A percentile compares a stretch with the other conserved stretches of the same genome.
Conservation (phyloP, 2,797 vertebrate species). For the Apogon hyalosoma region DNA sequence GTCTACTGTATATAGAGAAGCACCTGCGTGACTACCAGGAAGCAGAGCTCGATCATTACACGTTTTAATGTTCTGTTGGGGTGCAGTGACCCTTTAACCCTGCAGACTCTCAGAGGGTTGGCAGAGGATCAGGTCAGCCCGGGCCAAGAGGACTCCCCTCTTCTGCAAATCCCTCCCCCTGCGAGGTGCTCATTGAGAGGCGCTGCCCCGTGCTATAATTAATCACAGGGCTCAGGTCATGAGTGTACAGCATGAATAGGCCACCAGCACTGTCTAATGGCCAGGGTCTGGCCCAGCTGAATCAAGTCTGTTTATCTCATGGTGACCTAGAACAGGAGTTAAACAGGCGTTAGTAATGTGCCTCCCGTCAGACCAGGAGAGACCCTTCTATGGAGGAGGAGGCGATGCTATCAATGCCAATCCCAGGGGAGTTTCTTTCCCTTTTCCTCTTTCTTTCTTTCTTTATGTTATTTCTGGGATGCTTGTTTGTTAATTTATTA, state of each 20-base stretch:
- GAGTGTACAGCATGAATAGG: constrained; percentile 73
- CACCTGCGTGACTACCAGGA: not conserved
- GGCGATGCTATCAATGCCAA: constrained; percentile 20
- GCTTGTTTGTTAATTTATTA: constrained; percentile 8
- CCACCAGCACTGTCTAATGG: constrained; percentile 74
- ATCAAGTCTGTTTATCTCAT: constrained; percentile 86
- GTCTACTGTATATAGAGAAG: not conserved
- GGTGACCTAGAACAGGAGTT: constrained; percentile 85
- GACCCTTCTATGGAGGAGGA: constrained; percentile 38
- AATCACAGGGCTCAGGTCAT: constrained; percentile 75
- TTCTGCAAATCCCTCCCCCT: not conserved
- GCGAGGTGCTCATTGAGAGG: constrained; percentile 68
- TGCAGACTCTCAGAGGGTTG: constrained; percentile 33
- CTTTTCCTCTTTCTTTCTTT: not conserved
- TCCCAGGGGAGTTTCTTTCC: constrained; percentile 21
- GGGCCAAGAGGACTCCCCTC: constrained; percentile 46
- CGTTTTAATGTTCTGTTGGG: constrained; percentile 13
- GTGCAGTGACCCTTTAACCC: constrained; percentile 14
- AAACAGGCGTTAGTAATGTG: constrained; percentile 83
- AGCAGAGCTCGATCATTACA: not conserved
- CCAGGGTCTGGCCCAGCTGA: constrained; percentile 75
- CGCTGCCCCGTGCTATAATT: constrained; percentile 79
- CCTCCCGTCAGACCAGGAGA: constrained; percentile 63
- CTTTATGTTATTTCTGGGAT: constrained; percentile 13
- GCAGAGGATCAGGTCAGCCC: constrained; percentile 40